These are phyloP conservation scores for Hermetia illucens DNA, from an alignment of 1,140 invertebrate species.

Conservation along the genomic window DNA sequence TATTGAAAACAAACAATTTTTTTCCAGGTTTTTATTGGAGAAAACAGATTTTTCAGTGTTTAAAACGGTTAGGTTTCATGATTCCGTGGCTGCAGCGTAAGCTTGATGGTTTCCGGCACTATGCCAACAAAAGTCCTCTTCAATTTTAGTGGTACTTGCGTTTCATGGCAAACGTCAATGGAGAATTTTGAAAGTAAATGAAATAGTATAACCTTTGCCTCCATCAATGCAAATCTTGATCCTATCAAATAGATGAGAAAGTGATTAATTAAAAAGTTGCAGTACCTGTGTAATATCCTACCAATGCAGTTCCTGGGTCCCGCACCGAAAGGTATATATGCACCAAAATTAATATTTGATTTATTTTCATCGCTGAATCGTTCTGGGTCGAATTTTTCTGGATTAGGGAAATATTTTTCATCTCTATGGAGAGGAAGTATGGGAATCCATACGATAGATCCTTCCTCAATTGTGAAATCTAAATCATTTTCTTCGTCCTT, in stretches of 20 bases:
- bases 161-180: slow-evolving; percentile 18
- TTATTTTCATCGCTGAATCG: slow-evolving; percentile 27
- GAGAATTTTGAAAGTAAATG: slow-evolving; percentile 19
- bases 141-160: slow-evolving; percentile 18
- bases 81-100: too few relatives aligned
- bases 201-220: slow-evolving; percentile 19
- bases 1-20: too few relatives aligned
- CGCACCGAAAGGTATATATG: slow-evolving; percentile 32
- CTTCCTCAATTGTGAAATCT: slow-evolving; percentile 5
- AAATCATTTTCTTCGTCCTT: slow-evolving; percentile 5
- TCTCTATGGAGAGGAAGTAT: too few relatives aligned
- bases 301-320: slow-evolving; percentile 41
- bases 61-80: too few relatives aligned
- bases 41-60: too few relatives aligned
- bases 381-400: slow-evolving; percentile 36
- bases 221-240: slow-evolving; percentile 28
- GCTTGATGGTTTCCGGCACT: slow-evolving; percentile 6
- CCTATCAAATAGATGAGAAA: too few relatives aligned
- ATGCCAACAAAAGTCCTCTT: slow-evolving; percentile 8
- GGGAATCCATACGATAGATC: too few relatives aligned
- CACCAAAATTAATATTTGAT: slow-evolving; percentile 17
- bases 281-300: too few relatives aligned
- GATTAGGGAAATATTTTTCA: slow-evolving; percentile 31
- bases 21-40: too few relatives aligned
- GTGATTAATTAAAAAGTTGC: too few relatives aligned